Percentiles rank a stretch among this genome's conserved stretches.
These are phyloP conservation scores for Bhutanitis thaidina DNA, from an alignment of 2,888 invertebrate species.

Conservation along the genomic window DNA sequence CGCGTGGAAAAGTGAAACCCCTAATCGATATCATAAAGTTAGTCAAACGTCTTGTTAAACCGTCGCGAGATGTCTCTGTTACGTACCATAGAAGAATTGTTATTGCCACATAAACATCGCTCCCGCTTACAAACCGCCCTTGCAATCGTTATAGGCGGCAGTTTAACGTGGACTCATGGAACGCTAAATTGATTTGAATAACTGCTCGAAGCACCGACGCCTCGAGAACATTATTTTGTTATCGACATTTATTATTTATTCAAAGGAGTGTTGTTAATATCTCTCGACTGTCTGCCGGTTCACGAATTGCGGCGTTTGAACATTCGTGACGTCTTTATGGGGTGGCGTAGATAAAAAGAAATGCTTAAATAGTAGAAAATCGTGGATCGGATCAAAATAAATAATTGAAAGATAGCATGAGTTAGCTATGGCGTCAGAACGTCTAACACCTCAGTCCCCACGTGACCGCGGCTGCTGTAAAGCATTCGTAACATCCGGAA, in stretches of 20 bases:
- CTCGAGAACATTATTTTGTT: background rate
- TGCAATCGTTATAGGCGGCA: constrained; percentile 1
- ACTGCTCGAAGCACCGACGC: background rate
- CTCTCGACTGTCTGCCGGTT: background rate
- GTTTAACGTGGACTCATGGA: background rate
- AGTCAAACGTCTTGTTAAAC: background rate
- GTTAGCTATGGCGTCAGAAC: no score
- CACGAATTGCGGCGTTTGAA: no score
- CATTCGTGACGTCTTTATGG: no score
- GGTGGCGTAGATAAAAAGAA: no score
- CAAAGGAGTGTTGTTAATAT: background rate
- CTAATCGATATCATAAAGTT: background rate
- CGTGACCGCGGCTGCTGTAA: no score
- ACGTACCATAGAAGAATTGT: constrained; percentile 18
- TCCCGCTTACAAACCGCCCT: constrained; percentile 12
- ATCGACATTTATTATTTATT: constrained; percentile 8
- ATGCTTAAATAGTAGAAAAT: no score
- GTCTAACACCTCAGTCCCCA: no score
- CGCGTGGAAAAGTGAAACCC: background rate
- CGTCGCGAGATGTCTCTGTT: background rate
- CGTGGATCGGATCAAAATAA: no score
- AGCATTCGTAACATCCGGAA: no score
- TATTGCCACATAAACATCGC: constrained; percentile 24
- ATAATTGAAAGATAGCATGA: no score
- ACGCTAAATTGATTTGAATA: background rate